These are phyloP conservation scores for Lasioglossum malachurum DNA, from an alignment of 2,888 invertebrate species.

Conservation along the genomic window DNA sequence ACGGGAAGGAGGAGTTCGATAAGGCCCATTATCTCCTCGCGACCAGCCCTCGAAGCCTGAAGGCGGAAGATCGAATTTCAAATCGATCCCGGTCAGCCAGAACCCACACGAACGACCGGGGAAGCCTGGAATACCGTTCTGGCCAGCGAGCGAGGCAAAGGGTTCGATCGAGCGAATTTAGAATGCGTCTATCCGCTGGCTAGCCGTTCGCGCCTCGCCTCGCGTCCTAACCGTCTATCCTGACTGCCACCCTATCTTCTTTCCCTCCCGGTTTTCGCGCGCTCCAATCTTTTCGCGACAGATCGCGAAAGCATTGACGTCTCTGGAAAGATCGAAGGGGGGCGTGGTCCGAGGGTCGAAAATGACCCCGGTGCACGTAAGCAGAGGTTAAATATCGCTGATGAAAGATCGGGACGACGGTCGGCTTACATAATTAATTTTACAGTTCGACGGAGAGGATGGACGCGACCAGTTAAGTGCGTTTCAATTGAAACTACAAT, in stretches of 20 bases:
- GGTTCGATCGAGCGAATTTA: slow-evolving; percentile 36
- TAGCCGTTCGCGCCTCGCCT: background rate
- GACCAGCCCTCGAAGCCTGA: slow-evolving; percentile 48
- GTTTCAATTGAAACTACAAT: slow-evolving; percentile 67
- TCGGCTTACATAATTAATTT: slow-evolving; percentile 57
- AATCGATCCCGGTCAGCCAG: slow-evolving; percentile 56
- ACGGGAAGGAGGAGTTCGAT: slow-evolving; percentile 37
- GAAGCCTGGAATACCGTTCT: slow-evolving; percentile 49
- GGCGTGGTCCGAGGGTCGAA: background rate
- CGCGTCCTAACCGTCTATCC: background rate
- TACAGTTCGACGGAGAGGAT: slow-evolving; percentile 21
- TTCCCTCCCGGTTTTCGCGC: background rate
- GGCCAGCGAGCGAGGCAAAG: slow-evolving; percentile 16
- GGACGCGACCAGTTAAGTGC: slow-evolving; percentile 33
- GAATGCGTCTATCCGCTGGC: slow-evolving; percentile 5
- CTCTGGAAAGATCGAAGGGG: background rate
- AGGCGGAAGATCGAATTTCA: slow-evolving; percentile 64
- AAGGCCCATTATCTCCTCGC: slow-evolving; percentile 58
- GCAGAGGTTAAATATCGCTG: slow-evolving; percentile 15
- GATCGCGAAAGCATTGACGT: background rate
- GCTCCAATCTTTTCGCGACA: background rate
- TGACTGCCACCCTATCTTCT: background rate
- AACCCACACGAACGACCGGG: slow-evolving; percentile 47
- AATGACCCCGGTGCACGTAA: background rate
- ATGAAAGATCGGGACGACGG: slow-evolving; percentile 12